Evolutionary conservation across 2,888 invertebrate genomes (phyloP).

Genomic region (Pecten maximus): DNA sequence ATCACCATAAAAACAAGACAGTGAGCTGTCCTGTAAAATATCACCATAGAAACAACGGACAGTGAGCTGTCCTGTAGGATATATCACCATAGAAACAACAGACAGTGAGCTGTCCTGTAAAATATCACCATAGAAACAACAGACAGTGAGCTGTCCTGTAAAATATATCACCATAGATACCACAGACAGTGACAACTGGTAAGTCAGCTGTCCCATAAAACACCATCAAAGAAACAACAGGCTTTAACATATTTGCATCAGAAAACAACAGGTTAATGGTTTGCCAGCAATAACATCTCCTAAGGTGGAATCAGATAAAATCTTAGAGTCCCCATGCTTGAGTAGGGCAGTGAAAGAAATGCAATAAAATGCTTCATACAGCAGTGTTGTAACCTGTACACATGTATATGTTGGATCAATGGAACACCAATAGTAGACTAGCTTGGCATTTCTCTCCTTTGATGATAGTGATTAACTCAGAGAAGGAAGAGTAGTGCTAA

Average conservation of each 20-base stretch:
- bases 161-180: neutral
- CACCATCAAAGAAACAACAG: neutral
- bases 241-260: neutral
- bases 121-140: neutral
- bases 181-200: neutral
- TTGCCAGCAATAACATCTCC: neutral
- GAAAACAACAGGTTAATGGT: neutral
- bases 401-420: neutral
- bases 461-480: neutral
- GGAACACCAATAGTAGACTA: neutral
- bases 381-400: neutral
- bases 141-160: neutral
- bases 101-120: neutral
- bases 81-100: constrained; percentile 2
- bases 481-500: neutral
- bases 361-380: neutral
- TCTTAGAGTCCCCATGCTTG: neutral
- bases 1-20: neutral
- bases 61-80: neutral
- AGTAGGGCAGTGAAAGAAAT: neutral
- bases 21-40: neutral
- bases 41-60: neutral
- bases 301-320: neutral
- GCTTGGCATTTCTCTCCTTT: neutral
- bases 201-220: neutral